Evolutionary conservation across 2,113 vertebrate genomes (phyloP).

Genomic region (Eudorcas thomsonii): DNA sequence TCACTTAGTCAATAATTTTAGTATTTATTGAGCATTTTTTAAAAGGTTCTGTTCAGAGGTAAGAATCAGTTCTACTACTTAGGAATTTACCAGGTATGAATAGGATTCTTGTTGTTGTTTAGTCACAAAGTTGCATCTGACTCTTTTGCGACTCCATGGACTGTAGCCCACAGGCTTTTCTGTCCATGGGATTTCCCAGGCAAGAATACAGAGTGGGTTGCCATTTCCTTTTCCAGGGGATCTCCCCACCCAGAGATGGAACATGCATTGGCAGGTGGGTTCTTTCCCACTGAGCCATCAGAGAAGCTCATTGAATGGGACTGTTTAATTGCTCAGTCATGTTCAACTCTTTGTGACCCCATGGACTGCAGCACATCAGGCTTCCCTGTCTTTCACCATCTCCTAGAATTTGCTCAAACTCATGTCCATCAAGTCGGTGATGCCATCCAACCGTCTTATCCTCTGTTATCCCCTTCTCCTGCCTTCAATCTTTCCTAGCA

Average conservation of each 20-base stretch:
- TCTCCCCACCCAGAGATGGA: background rate
- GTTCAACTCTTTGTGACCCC: background rate
- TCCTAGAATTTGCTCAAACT: background rate
- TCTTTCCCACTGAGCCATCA: background rate
- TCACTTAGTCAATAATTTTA: background rate
- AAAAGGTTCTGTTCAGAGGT: background rate
- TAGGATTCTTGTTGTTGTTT: background rate
- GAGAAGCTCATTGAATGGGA: background rate
- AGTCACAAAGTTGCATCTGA: background rate
- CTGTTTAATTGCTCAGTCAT: background rate
- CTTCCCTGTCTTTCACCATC: background rate
- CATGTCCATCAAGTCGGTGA: background rate
- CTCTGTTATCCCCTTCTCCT: background rate
- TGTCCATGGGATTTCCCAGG: background rate
- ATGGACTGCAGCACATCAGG: background rate
- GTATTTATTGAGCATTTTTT: background rate
- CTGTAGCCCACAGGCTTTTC: background rate
- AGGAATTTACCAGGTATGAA: background rate
- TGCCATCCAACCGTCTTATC: background rate
- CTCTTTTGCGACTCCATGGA: rapidly evolving
- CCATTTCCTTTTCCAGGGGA: background rate
- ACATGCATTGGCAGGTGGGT: background rate
- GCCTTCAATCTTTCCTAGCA: background rate
- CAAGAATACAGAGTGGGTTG: background rate
- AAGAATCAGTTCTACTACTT: background rate